A percentile compares a stretch with the other conserved stretches of the same genome.
These are phyloP conservation scores for Rhynchonycteris naso DNA, from an alignment of 2,797 vertebrate genomes.

Conservation along the genomic window DNA sequence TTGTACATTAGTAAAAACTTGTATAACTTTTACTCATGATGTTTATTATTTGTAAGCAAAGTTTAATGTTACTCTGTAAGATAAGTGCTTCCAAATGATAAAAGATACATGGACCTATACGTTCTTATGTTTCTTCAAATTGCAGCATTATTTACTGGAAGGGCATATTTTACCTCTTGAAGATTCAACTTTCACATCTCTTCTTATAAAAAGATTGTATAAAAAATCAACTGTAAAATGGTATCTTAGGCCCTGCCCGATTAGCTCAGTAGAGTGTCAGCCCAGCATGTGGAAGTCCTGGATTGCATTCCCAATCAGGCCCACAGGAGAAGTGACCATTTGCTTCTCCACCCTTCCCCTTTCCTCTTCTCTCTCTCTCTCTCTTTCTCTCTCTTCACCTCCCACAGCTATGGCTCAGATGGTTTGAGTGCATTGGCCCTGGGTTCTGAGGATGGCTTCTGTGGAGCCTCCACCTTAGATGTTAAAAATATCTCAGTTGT, in stretches of 20 bases:
- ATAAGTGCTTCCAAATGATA: neutral
- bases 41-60: slow-evolving; percentile 10
- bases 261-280: too few relatives aligned
- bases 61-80: neutral
- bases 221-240: neutral
- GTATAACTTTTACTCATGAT: neutral
- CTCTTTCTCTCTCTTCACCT: too few relatives aligned
- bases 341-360: too few relatives aligned
- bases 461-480: too few relatives aligned
- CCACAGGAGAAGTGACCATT: too few relatives aligned
- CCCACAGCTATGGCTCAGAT: too few relatives aligned
- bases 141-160: neutral
- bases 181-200: neutral
- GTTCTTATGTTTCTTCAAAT: neutral
- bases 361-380: too few relatives aligned
- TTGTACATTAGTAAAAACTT: neutral
- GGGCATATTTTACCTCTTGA: neutral
- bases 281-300: too few relatives aligned
- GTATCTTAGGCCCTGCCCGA: neutral
- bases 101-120: neutral
- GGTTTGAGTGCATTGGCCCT: too few relatives aligned
- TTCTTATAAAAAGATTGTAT: neutral
- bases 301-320: too few relatives aligned
- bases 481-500: too few relatives aligned
- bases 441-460: too few relatives aligned